These are phyloP conservation scores for Pteruthius melanotis DNA, from an alignment of 2,113 vertebrate genomes.

Conservation along the genomic window DNA sequence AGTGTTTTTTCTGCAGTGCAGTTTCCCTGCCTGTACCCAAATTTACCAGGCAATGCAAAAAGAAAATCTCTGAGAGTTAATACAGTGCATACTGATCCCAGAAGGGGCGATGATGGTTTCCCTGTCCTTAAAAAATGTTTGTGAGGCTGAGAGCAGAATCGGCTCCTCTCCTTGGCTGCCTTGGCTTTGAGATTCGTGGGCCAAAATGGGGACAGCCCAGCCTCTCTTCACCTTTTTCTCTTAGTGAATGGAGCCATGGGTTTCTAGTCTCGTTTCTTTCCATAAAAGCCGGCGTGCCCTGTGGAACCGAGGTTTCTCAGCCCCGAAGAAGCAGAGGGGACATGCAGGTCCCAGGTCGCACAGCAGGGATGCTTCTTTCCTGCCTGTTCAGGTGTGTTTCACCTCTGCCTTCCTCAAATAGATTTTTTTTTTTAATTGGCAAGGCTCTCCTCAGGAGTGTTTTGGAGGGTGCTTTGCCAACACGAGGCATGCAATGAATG, in stretches of 20 bases:
- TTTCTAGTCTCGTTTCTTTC: neutral
- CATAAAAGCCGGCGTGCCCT: neutral
- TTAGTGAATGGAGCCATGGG: neutral
- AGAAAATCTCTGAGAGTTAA: neutral
- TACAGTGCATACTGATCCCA: neutral
- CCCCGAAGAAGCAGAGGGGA: rapidly evolving
- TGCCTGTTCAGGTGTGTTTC: neutral
- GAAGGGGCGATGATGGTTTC: rapidly evolving
- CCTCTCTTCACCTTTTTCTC: neutral
- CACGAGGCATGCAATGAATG: rapidly evolving
- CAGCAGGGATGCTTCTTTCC: neutral
- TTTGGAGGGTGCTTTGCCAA: neutral
- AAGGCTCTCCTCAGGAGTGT: neutral
- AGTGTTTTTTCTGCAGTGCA: neutral
- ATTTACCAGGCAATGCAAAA: neutral
- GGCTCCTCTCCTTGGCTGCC: neutral
- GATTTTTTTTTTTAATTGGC: neutral
- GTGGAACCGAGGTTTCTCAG: neutral
- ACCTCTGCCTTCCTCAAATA: neutral
- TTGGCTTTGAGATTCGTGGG: neutral
- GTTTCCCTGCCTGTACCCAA: neutral
- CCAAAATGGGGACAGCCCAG: neutral
- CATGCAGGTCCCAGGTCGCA: rapidly evolving
- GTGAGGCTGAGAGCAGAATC: neutral
- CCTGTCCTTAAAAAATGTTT: neutral